Base-by-base conservation (phyloP, 1,140 invertebrate genomes). In the Drosophila quadrilineata region DNA sequence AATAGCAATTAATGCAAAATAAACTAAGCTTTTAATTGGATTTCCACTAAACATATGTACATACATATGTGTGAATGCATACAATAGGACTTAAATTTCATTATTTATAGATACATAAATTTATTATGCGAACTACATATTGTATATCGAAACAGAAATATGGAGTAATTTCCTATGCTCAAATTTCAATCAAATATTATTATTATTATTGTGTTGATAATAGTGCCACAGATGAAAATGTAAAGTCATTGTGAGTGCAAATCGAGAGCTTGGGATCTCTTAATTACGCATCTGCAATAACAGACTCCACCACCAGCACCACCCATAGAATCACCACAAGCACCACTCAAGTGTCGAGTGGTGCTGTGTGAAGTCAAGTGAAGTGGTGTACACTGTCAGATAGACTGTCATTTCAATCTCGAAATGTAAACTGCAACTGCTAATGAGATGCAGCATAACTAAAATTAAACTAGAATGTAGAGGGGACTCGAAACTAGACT, bases 361-460 rank as follows among this genome's bases (percentile, higher is more conserved):
- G 24, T 24, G 28, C 53, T 24, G 8, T 12, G 19, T 12, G 19
- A 2, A 28, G n/a, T 58, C 6, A 17, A 58, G 33, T 43, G 36
- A 2, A 33, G 43, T 58, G 10, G 19, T n/a, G 33, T 38, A 22
- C 16, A 21, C 22, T 24, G 16, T 21, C 24, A 16, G 12, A 9
- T 19, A 41, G 26, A 12, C 21, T 50, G 19, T 14, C 46, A 2
- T 33, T 31, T 6, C 28, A 45, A 36, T 17, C 41, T 46, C 10
- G 9, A 24, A 45, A 36, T 24, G 9, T 19, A 10, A 56, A 56
- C 24, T 46, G 24, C 52, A 63, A 36, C 38, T 31, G 52, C 40
- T 56, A 56, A 54, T 38, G 38, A 40, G 41, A 56, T 28, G 21
- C 50, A 31, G 52, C 19, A 64, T 54, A 57, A 48, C 24, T 29